Evolutionary conservation across 2,113 vertebrate species (phyloP).

Genomic region (Oenanthe melanoleuca): DNA sequence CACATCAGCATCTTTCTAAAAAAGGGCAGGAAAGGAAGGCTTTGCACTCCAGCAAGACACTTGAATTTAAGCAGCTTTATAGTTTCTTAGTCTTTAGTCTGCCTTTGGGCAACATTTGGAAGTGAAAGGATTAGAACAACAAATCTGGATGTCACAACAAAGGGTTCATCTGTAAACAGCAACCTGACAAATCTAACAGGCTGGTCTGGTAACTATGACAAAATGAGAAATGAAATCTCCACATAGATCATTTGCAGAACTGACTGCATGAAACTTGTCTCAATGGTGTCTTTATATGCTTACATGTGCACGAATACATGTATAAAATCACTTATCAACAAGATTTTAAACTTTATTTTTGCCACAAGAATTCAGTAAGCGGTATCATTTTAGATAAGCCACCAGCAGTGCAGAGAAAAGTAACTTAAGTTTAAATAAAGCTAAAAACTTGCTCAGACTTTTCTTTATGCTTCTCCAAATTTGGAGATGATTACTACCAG

Average conservation of each 20-base stretch:
- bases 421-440: not conserved
- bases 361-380: not conserved
- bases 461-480: not conserved
- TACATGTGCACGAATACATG: not conserved
- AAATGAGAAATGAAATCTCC: not conserved
- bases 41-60: not conserved
- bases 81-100: not conserved
- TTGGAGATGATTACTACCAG: slow-evolving; percentile 1
- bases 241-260: not conserved
- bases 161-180: not conserved
- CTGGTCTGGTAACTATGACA: not conserved
- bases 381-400: not conserved
- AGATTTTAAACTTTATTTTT: not conserved
- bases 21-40: not conserved
- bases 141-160: slow-evolving; percentile 5
- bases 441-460: not conserved
- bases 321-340: not conserved
- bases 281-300: not conserved
- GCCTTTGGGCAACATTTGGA: not conserved
- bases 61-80: not conserved
- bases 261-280: not conserved
- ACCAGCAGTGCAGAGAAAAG: not conserved
- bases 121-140: not conserved
- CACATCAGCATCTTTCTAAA: not conserved
- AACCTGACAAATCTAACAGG: not conserved